phyloP scores from a whole-genome alignment of 2,113 vertebrate species.

The Rutilus rutilus region DNA sequence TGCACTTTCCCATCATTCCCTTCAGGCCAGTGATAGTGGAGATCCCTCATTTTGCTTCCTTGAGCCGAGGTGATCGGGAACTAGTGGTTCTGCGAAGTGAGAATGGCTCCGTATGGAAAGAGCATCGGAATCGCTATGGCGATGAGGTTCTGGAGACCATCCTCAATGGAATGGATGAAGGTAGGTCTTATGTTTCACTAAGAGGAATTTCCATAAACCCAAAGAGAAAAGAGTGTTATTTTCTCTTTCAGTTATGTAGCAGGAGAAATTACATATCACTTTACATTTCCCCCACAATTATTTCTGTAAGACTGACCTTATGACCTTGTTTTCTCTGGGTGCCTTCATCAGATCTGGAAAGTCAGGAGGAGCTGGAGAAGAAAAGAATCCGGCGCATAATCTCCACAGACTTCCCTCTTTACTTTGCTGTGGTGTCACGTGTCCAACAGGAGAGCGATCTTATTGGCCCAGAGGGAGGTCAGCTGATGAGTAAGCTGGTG shows the following conservation, averaged over 20 bases:
- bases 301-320: background rate
- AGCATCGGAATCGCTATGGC: slow-evolving; percentile 88
- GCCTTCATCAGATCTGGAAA: slow-evolving; percentile 84
- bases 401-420: slow-evolving; percentile 95
- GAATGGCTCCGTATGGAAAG: slow-evolving; percentile 95
- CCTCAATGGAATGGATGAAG: slow-evolving; percentile 96
- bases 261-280: background rate
- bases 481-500: slow-evolving; percentile 86
- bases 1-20: background rate
- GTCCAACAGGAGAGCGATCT: slow-evolving; percentile 92
- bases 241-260: background rate
- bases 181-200: slow-evolving; percentile 66
- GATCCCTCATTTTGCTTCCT: slow-evolving; percentile 93
- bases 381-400: slow-evolving; percentile 93
- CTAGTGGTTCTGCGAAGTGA: slow-evolving; percentile 92
- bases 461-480: slow-evolving; percentile 90
- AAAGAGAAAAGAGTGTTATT: background rate
- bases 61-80: slow-evolving; percentile 87
- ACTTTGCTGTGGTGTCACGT: slow-evolving; percentile 97
- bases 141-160: slow-evolving; percentile 90
- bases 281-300: background rate
- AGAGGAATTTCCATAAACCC: slow-evolving; percentile 1
- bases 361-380: slow-evolving; percentile 92
- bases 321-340: background rate
- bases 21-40: slow-evolving; percentile 95